These are phyloP conservation scores for Micromys minutus DNA, from an alignment of 2,113 vertebrate genomes.

Conservation along the genomic window DNA sequence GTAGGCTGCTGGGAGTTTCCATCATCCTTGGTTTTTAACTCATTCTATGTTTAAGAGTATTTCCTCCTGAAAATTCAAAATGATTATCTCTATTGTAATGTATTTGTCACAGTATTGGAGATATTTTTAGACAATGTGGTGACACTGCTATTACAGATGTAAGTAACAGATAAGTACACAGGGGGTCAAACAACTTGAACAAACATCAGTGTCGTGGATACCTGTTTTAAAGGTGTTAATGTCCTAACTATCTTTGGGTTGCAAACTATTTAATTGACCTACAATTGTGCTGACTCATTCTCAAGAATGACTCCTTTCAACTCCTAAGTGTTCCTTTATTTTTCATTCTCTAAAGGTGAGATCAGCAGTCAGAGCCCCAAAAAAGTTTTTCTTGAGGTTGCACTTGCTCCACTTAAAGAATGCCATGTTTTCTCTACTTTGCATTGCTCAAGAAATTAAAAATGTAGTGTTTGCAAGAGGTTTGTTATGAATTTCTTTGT, in stretches of 20 bases:
- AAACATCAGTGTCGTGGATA: conserved; percentile 52
- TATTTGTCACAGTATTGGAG: not conserved
- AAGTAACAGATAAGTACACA: conserved; percentile 60
- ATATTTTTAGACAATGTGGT: not conserved
- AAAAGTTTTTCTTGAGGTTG: accelerated
- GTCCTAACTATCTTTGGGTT: not conserved
- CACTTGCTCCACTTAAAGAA: not conserved
- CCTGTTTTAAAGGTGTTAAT: conserved; percentile 43
- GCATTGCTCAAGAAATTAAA: not conserved
- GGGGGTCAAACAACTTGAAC: conserved; percentile 58
- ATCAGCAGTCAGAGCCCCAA: accelerated
- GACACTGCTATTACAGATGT: not conserved
- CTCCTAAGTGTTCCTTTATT: not conserved
- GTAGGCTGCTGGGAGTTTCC: too few relatives aligned
- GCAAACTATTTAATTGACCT: not conserved
- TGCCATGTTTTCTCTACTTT: not conserved
- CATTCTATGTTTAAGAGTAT: not conserved
- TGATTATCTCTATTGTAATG: not conserved
- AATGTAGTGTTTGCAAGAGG: not conserved
- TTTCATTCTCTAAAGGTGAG: not conserved
- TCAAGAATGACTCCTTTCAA: not conserved
- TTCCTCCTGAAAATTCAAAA: not conserved
- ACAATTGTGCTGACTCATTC: conserved; percentile 23
- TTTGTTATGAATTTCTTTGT: not conserved
- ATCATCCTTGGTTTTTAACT: too few relatives aligned